Evolutionary conservation across 2,888 invertebrate species (phyloP).

Genomic region (Colletes collaris): DNA sequence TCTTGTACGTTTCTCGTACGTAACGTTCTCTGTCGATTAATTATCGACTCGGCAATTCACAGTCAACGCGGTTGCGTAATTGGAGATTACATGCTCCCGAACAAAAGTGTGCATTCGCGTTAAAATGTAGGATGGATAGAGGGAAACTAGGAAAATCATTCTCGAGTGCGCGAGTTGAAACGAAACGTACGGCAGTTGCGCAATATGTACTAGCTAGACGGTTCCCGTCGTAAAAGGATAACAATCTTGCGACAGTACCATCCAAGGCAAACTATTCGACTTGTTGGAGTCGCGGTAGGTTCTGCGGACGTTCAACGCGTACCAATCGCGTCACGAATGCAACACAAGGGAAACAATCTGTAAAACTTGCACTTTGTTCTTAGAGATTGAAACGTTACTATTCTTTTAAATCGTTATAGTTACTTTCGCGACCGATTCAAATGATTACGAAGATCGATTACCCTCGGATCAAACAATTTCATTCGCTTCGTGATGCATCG

Average conservation of each 20-base stretch:
- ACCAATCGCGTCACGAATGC: constrained; percentile 1
- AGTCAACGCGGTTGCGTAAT: constrained; percentile 78
- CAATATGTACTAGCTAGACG: constrained; percentile 25
- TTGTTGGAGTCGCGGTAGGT: background rate
- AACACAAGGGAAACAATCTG: constrained; percentile 14
- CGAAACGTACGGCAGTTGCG: constrained; percentile 28
- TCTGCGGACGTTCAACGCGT: constrained; percentile 18
- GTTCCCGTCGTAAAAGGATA: constrained; percentile 46
- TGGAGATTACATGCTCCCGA: constrained; percentile 70
- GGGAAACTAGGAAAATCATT: constrained; percentile 15
- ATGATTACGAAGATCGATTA: constrained; percentile 47
- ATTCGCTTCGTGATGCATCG: constrained; percentile 53
- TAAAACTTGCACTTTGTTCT: constrained; percentile 3
- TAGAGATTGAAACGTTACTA: background rate
- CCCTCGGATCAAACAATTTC: constrained; percentile 56
- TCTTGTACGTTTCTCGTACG: constrained; percentile 51
- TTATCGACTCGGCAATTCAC: constrained; percentile 66
- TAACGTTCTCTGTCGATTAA: constrained; percentile 75
- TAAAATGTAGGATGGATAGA: background rate
- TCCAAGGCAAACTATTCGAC: constrained; percentile 51
- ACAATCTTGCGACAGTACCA: constrained; percentile 43
- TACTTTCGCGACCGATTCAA: constrained; percentile 27
- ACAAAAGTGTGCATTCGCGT: background rate
- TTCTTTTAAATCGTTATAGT: background rate
- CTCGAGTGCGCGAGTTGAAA: background rate